Evolutionary conservation across 2,888 invertebrate genomes (phyloP).

Genomic region (Trachelus tabidus): DNA sequence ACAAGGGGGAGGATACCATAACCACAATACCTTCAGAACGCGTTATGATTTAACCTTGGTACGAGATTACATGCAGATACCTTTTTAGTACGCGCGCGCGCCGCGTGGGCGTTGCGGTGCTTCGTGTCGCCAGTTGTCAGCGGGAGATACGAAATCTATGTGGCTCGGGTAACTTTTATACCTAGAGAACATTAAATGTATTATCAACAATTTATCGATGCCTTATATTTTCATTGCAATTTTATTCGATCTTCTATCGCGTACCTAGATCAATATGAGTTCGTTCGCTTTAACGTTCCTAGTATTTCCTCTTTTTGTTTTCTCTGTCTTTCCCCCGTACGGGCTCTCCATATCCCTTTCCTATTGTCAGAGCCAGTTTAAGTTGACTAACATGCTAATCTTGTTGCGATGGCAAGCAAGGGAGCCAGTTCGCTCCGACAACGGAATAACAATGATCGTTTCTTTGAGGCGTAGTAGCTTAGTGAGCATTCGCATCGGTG

Average conservation of each 20-base stretch:
- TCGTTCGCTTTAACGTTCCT: neutral
- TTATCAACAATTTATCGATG: neutral
- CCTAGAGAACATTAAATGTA: neutral
- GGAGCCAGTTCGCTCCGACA: constrained; percentile 3
- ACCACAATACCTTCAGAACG: neutral
- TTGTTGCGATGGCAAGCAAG: constrained; percentile 6
- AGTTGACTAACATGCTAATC: constrained; percentile 8
- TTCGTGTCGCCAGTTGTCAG: neutral
- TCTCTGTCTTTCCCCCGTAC: neutral
- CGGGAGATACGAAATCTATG: neutral
- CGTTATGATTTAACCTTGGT: neutral
- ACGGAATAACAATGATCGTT: constrained; percentile 12
- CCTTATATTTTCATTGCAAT: neutral
- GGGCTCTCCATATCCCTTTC: neutral
- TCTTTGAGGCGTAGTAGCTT: neutral
- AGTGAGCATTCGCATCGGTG: neutral
- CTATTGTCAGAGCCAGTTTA: neutral
- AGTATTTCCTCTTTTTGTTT: neutral
- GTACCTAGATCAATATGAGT: neutral
- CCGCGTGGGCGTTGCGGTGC: neutral
- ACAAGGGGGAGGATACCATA: neutral
- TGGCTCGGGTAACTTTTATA: neutral
- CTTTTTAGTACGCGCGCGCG: neutral
- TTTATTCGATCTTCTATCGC: neutral
- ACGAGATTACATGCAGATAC: neutral